Percentiles rank a stretch among this genome's conserved stretches.
These are phyloP conservation scores for Gopherus flavomarginatus DNA, from an alignment of 2,113 vertebrate genomes.

Conservation along the genomic window DNA sequence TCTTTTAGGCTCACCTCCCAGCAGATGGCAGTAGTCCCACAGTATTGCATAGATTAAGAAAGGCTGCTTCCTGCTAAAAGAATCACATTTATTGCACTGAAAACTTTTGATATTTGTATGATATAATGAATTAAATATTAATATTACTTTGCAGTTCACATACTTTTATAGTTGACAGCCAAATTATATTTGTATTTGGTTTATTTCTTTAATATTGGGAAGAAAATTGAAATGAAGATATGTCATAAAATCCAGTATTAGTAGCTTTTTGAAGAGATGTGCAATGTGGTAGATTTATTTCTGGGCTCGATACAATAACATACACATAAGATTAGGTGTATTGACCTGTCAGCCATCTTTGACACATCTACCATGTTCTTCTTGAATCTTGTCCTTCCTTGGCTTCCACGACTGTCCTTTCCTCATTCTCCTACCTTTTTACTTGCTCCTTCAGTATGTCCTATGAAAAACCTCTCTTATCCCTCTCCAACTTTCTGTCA, in stretches of 20 bases:
- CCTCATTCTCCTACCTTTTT: not conserved
- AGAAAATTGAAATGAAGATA: not conserved
- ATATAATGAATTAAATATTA: not conserved
- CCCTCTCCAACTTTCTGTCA: not conserved
- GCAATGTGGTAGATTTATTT: not conserved
- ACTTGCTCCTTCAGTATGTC: not conserved
- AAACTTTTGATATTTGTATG: not conserved
- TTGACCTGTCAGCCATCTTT: not conserved
- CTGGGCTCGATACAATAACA: not conserved
- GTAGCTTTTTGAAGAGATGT: not conserved
- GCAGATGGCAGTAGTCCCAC: conserved; percentile 68
- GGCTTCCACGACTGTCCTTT: not conserved
- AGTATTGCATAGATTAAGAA: not conserved
- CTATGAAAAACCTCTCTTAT: not conserved
- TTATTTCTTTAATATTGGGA: not conserved
- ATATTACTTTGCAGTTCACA: not conserved
- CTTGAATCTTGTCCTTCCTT: not conserved
- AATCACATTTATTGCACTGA: rapidly evolving
- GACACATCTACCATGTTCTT: not conserved
- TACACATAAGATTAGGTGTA: not conserved
- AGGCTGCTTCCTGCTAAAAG: rapidly evolving
- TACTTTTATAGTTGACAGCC: not conserved
- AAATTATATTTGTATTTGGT: not conserved
- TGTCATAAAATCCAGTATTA: not conserved
- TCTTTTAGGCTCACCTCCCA: not conserved